Base-by-base conservation (phyloP, 2,797 vertebrate genomes). In the Podarcis siculus region DNA sequence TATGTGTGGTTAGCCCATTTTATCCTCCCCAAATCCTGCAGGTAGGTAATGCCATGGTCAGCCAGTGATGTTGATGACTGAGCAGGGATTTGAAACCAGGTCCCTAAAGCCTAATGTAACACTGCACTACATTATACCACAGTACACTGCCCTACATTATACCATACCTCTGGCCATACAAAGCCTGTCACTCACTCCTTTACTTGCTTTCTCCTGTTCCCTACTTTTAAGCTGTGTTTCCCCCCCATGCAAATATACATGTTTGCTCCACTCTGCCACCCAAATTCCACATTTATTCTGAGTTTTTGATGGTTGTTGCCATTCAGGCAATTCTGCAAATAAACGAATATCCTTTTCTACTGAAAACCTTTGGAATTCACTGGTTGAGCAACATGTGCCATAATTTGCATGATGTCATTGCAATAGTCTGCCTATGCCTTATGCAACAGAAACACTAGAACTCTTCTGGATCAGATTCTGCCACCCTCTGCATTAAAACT, bases 381-480 rank as follows among this genome's bases (percentile, higher is more conserved):
- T 84, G 27, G 13, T 0, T 30, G 55, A 39, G 19, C 66, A 71
- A 0, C 27, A 32, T 35, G 1, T 25, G 39, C 21, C 73, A 37
- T 75, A 75, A 39, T 75, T 75, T 75, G 37, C 61, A 64, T 19
- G 32, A 69, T 35, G 39, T 15, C 17, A 78, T 49, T 39, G 42
- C 3, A 12, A 10, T 19, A 8, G 2, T 82, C 55, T 64, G 49
- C 69, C 61, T 75, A 13, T 80, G 85, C 55, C 71, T 27, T 9
- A n/a, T n/a, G 12, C 42, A 1, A 27, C 12, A 27, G 39, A 2
- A 45, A 17, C 58, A 23, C 75, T 45, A 55, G 27, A 79, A 21
- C 61, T 35, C 21, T 12, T 79, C 9, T 30, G 79, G 1, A 13
- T 1, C 13, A 5, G 0, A 0, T 1, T 81, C 77, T 80, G 3